Percentiles rank a stretch among this genome's conserved stretches.
phyloP scores from a whole-genome alignment of 2,888 invertebrate species.

The Tridacna crocea region DNA sequence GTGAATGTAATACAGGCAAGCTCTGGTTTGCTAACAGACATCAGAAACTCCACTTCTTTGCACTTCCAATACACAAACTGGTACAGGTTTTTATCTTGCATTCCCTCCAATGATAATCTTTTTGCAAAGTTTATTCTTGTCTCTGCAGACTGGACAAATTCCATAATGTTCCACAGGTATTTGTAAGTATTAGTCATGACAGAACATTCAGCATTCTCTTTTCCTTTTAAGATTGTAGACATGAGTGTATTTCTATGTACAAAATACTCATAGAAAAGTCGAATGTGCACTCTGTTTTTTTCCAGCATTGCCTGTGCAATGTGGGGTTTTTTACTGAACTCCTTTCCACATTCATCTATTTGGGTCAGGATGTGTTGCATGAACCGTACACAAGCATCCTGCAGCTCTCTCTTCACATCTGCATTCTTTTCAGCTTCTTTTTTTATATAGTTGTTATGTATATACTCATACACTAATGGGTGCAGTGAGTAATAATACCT shows the following conservation, averaged over 20 bases:
- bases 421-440: not conserved
- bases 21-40: slow-evolving; percentile 24
- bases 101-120: slow-evolving; percentile 26
- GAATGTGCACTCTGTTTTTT: slow-evolving; percentile 34
- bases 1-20: not conserved
- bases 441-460: not conserved
- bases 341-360: slow-evolving; percentile 30
- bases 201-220: too few species aligned
- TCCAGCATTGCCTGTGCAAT: slow-evolving; percentile 27
- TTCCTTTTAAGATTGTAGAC: not conserved
- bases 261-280: slow-evolving; percentile 26
- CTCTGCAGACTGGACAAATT: slow-evolving; percentile 18
- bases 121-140: slow-evolving; percentile 31
- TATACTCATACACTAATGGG: slow-evolving; percentile 20
- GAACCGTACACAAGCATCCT: not conserved
- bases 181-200: not conserved
- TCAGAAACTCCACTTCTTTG: slow-evolving; percentile 31
- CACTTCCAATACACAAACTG: slow-evolving; percentile 43
- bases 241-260: not conserved
- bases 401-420: not conserved
- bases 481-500: slow-evolving; percentile 29
- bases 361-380: slow-evolving; percentile 19
- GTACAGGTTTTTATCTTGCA: slow-evolving; percentile 18
- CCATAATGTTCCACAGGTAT: slow-evolving; percentile 33
- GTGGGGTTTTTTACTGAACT: slow-evolving; percentile 13